These are phyloP conservation scores for Oryzias celebensis DNA, from an alignment of 2,113 vertebrate species.

Conservation along the genomic window DNA sequence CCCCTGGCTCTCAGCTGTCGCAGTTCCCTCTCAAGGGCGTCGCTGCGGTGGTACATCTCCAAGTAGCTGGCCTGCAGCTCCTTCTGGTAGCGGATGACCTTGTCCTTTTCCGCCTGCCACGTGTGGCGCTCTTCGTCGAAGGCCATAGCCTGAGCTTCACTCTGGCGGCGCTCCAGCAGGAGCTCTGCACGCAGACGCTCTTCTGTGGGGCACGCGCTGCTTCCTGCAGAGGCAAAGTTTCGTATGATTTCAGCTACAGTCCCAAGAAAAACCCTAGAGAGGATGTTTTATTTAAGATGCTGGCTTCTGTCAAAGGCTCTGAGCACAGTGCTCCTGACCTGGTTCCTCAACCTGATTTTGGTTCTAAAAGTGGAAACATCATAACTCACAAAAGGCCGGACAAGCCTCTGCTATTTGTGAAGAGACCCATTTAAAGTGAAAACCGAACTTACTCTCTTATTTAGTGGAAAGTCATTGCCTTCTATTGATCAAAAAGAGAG, in stretches of 20 bases:
- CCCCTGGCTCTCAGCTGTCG: constrained; percentile 73
- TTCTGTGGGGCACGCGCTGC: constrained; percentile 62
- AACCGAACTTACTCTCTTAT: no score
- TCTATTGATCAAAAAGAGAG: no score
- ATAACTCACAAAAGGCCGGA: constrained; percentile 19
- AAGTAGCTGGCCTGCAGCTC: constrained; percentile 94
- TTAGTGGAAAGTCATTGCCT: no score
- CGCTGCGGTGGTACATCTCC: constrained; percentile 93
- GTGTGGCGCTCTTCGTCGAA: constrained; percentile 91
- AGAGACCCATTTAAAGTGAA: neutral
- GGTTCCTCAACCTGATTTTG: constrained; percentile 39
- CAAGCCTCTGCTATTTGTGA: neutral
- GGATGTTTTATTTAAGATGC: constrained; percentile 28
- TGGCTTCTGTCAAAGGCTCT: constrained; percentile 20
- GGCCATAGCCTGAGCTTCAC: constrained; percentile 86
- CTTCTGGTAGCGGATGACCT: constrained; percentile 83
- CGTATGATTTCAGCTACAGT: constrained; percentile 35
- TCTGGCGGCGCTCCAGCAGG: constrained; percentile 89
- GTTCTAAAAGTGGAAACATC: constrained; percentile 15
- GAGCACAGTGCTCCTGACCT: constrained; percentile 34
- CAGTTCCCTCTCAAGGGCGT: constrained; percentile 86
- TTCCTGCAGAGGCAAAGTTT: constrained; percentile 55
- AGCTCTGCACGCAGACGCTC: constrained; percentile 91
- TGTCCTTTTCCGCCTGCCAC: constrained; percentile 93
- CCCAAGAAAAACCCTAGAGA: constrained; percentile 8